Conservation (phyloP, 2,797 vertebrate genomes). For the Sciaenops ocellatus region DNA sequence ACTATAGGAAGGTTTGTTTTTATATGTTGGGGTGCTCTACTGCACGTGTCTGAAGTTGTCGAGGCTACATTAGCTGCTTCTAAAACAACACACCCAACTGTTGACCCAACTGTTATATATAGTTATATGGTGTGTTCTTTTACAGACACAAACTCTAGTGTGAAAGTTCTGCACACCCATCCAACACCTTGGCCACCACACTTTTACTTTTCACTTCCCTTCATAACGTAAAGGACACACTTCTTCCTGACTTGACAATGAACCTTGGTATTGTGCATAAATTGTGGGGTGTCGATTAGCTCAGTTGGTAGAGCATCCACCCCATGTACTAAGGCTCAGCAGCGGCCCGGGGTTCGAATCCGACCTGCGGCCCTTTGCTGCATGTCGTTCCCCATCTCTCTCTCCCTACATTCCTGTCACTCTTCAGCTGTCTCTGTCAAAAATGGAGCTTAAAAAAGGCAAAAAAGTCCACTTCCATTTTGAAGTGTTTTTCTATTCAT, state of each 20-base stretch:
- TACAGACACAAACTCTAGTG: background rate
- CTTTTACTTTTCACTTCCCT: background rate
- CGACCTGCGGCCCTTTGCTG: no score
- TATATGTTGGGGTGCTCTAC: no score
- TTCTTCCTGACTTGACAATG: background rate
- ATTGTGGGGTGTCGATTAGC: background rate
- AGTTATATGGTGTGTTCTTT: background rate
- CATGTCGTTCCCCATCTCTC: no score
- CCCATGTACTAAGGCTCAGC: no score
- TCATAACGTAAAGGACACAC: background rate
- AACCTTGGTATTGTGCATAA: background rate
- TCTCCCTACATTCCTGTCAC: no score
- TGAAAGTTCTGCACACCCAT: background rate
- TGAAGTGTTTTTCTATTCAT: constrained; percentile 9
- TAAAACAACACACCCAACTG: background rate
- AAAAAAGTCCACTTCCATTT: constrained; percentile 9
- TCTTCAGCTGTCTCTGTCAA: no score
- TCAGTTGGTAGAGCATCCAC: no score
- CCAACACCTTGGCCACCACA: background rate
- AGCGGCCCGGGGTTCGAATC: no score
- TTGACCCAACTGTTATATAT: no score
- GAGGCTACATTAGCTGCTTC: background rate
- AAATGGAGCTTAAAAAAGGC: no score
- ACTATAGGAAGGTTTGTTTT: no score
- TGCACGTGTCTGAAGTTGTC: no score